Evolutionary conservation across 2,888 invertebrate genomes (phyloP).

Genomic region (Drosophila limbata): DNA sequence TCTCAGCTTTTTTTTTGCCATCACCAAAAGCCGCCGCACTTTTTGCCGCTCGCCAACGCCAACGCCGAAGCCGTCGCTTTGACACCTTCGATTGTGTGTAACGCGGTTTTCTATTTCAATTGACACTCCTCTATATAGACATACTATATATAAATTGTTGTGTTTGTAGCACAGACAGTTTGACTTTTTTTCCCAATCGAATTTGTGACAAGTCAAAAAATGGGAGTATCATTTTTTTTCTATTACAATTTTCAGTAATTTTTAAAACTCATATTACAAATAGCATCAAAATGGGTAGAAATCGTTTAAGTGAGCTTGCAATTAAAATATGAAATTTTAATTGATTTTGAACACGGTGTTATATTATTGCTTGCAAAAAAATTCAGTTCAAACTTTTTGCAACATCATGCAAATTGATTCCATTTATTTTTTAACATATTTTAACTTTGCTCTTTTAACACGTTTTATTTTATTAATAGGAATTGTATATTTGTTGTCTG

Average conservation of each 20-base stretch:
- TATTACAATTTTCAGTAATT: slow-evolving; percentile 4
- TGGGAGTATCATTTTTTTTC: slow-evolving; percentile 1
- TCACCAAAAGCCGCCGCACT: slow-evolving; percentile 76
- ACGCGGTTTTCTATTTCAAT: slow-evolving; percentile 81
- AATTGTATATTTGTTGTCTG: too few relatives aligned
- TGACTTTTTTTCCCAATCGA: slow-evolving; percentile 11
- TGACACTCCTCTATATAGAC: slow-evolving; percentile 55
- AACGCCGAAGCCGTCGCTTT: slow-evolving; percentile 68
- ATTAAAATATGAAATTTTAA: slow-evolving; percentile 10
- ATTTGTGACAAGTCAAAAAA: slow-evolving; percentile 22
- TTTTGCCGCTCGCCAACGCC: slow-evolving; percentile 57
- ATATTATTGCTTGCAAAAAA: neutral
- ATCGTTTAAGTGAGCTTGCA: slow-evolving; percentile 1
- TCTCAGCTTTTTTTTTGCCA: slow-evolving; percentile 33
- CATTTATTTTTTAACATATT: neutral
- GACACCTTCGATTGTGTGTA: slow-evolving; percentile 74
- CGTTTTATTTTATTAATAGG: too few relatives aligned
- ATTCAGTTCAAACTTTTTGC: neutral
- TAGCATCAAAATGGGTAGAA: slow-evolving; percentile 1
- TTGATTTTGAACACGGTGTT: slow-evolving; percentile 15
- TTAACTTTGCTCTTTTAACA: neutral
- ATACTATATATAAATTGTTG: slow-evolving; percentile 12
- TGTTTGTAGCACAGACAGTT: slow-evolving; percentile 11
- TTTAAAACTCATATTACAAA: slow-evolving; percentile 30
- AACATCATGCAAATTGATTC: neutral